phyloP scores from a whole-genome alignment of 1,140 invertebrate genomes.

The Neelides sp. region DNA sequence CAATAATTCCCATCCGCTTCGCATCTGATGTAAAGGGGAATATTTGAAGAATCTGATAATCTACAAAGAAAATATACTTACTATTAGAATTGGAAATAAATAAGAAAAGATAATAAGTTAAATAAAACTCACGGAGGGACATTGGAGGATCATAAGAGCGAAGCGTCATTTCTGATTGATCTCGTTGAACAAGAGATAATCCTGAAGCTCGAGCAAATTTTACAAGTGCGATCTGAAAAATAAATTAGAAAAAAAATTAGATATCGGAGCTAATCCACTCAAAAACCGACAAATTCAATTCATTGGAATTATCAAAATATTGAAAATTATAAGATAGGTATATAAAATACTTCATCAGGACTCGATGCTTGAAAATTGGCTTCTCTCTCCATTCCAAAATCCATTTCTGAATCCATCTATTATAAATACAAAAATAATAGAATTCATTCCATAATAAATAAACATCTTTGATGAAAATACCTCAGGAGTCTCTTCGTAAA shows the following conservation, averaged over 20 bases:
- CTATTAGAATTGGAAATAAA: no score
- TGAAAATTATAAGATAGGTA: slow-evolving; percentile 5
- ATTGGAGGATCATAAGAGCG: slow-evolving; percentile 49
- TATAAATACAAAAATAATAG: no score
- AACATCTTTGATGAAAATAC: no score
- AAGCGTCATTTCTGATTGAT: slow-evolving; percentile 22
- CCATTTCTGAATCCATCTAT: slow-evolving; percentile 35
- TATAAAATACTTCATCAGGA: slow-evolving; percentile 75
- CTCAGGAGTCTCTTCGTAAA: slow-evolving; percentile 61
- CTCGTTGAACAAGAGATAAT: slow-evolving; percentile 17
- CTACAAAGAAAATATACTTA: no score
- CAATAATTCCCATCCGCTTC: slow-evolving; percentile 98
- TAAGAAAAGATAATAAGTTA: no score
- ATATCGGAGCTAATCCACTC: no score
- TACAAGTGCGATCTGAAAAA: slow-evolving; percentile 23
- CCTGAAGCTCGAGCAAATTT: slow-evolving; percentile 28
- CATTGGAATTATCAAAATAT: background rate
- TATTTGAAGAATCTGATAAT: slow-evolving; percentile 76
- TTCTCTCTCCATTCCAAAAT: slow-evolving; percentile 29
- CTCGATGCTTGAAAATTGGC: slow-evolving; percentile 66
- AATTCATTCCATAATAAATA: slow-evolving; percentile 39
- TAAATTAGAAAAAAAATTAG: no score
- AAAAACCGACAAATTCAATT: background rate
- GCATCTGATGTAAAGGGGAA: slow-evolving; percentile 98
- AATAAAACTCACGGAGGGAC: no score